A percentile compares a stretch with the other conserved stretches of the same genome.
phyloP scores from a whole-genome alignment of 2,888 invertebrate species.

The Microplitis deprimator region DNA sequence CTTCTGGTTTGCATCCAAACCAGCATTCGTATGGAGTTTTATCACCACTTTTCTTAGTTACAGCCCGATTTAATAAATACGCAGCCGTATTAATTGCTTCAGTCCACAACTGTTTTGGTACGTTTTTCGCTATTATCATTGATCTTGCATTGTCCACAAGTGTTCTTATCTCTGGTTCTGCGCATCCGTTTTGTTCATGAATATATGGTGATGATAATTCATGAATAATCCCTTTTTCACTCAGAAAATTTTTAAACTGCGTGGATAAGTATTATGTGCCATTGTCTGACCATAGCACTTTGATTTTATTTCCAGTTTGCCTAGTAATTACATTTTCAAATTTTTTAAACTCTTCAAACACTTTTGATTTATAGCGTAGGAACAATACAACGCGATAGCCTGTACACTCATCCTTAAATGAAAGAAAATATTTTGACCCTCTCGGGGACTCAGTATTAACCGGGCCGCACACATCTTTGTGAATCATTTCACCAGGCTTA shows the following conservation, averaged over 20 bases:
- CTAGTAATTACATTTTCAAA: too few relatives aligned
- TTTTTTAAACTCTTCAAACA: too few relatives aligned
- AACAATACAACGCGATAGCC: too few relatives aligned
- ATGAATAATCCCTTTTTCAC: slow-evolving; percentile 41
- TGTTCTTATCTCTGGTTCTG: slow-evolving; percentile 48
- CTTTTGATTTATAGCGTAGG: too few relatives aligned
- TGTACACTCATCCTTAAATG: not conserved
- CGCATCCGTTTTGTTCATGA: slow-evolving; percentile 49
- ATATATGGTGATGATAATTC: slow-evolving; percentile 48
- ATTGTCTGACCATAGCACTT: slow-evolving; percentile 33
- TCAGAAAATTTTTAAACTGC: slow-evolving; percentile 14
- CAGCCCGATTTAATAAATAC: slow-evolving; percentile 33
- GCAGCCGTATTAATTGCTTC: slow-evolving; percentile 39
- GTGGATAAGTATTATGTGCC: slow-evolving; percentile 30
- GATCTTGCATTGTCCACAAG: slow-evolving; percentile 49
- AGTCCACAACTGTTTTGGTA: slow-evolving; percentile 30
- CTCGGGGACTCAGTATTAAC: not conserved
- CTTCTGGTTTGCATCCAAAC: not conserved
- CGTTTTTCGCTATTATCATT: slow-evolving; percentile 43
- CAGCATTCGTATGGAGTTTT: slow-evolving; percentile 35
- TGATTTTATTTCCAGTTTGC: slow-evolving; percentile 30
- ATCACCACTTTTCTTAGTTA: not conserved
- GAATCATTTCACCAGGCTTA: slow-evolving; percentile 14
- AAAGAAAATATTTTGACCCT: not conserved
- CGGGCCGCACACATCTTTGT: slow-evolving; percentile 11